Conservation (phyloP, 1,140 invertebrate species). For the Aphaenogaster rudis region DNA sequence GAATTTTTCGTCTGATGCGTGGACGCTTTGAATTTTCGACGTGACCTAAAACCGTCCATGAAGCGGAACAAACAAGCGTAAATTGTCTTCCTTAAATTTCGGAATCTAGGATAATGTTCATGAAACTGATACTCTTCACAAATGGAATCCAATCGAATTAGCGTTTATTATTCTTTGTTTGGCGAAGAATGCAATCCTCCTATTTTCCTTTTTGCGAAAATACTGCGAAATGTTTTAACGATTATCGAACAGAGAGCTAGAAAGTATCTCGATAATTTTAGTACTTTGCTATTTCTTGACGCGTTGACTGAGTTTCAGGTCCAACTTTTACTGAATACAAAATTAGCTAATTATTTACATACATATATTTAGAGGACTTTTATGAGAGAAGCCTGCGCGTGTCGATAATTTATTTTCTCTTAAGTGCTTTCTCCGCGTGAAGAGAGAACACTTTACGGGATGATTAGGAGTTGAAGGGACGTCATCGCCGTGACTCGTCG, state of each 20-base stretch:
- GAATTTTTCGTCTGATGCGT: conserved; percentile 8
- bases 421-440: background rate
- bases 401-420: conserved; percentile 22
- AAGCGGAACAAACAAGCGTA: conserved; percentile 58
- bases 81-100: conserved; percentile 64
- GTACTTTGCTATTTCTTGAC: background rate
- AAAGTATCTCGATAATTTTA: conserved; percentile 5
- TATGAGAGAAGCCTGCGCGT: background rate
- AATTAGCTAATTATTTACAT: background rate
- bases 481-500: conserved; percentile 36
- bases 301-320: background rate
- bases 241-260: background rate
- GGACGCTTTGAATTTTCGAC: conserved; percentile 8
- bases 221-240: background rate
- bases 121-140: conserved; percentile 54
- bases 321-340: background rate
- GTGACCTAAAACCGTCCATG: conserved; percentile 49
- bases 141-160: background rate
- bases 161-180: conserved; percentile 3
- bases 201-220: background rate
- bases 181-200: background rate
- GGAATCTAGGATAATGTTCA: conserved; percentile 62
- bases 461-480: conserved; percentile 67
- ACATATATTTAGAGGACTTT: background rate
- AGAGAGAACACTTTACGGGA: conserved; percentile 27